These are phyloP conservation scores for Leuciscus waleckii DNA, from an alignment of 2,797 vertebrate species.

Conservation along the genomic window DNA sequence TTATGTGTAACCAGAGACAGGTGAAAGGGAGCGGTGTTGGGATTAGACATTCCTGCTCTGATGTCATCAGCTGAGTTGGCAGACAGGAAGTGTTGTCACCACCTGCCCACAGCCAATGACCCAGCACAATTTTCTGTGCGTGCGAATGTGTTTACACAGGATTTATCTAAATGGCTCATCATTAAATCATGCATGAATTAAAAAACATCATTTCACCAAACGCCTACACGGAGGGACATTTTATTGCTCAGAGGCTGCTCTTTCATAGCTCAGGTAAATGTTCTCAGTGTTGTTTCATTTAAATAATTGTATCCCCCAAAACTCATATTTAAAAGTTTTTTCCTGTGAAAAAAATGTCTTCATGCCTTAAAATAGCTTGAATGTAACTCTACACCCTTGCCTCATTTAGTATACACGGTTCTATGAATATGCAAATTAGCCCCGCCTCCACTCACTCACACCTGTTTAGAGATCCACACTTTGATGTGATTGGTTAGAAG, in stretches of 20 bases:
- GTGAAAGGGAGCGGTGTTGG: constrained; percentile 51
- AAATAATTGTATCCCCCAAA: neutral
- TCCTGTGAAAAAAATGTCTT: too few relatives aligned
- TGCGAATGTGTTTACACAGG: constrained; percentile 11
- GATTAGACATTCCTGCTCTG: constrained; percentile 47
- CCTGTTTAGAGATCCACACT: too few relatives aligned
- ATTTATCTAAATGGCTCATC: neutral
- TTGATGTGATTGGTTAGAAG: too few relatives aligned
- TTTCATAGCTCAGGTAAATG: neutral
- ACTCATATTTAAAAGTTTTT: too few relatives aligned
- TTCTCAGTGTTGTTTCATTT: neutral
- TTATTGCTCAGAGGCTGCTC: neutral
- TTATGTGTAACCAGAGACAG: constrained; percentile 21
- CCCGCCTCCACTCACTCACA: too few relatives aligned
- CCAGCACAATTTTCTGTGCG: constrained; percentile 7
- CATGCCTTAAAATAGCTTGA: too few relatives aligned
- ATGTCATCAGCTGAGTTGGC: constrained; percentile 52
- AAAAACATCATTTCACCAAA: neutral
- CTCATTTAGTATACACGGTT: too few relatives aligned
- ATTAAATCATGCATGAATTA: constrained; percentile 9
- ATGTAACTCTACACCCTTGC: too few relatives aligned
- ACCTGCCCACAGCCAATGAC: constrained; percentile 51
- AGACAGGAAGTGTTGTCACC: constrained; percentile 48
- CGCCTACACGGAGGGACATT: neutral
- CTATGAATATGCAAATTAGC: too few relatives aligned